Base-by-base conservation (phyloP, 1,140 invertebrate genomes). In the Chironomus striatipennis region DNA sequence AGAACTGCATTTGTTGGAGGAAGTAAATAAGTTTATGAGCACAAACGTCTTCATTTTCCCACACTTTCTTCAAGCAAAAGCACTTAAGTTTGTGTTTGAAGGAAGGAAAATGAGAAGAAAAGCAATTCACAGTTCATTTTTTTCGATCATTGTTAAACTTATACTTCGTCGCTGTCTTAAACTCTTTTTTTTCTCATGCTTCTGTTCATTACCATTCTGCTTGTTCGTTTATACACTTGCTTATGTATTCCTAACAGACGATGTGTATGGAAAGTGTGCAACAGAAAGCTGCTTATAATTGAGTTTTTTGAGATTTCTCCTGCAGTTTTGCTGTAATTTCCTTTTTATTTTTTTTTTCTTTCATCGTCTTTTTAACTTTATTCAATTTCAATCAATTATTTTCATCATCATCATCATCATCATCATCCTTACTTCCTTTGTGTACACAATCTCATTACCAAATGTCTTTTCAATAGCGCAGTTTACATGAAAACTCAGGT, bases 341-440 rank as follows among this genome's bases (percentile, higher is more conserved):
- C 47, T 57, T n/a, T 57, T n/a, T 12, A 12, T 15, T 57, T 34
- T 34, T n/a, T 57, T 10, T 34, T 57, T 12, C 15, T 57, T 15
- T 57, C 1, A 5, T 15, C 43, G 15, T 57, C 12, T 57, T 57
- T 57, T 12, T 57, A 34, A 57, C 47, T 57, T 57, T 57, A n/a
- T n/a, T 57, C 47, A 57, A 57, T 57, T 57, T 57, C 47, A 57
- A 57, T 57, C 47, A 57, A 57, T 57, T 57, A 57, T 57, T 57
- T 57, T 57, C 47, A 57, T 57, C 47, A 47, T 47, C 43, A 47
- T 47, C 43, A 47, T 47, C 43, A 47, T 47, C 15, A 8, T 43
- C n/a, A 34, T 34, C 24, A 34, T 34, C 24, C 24, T 34, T 34
- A 34, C 24, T 34, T 34, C 24, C 24, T 34, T 34, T 34, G 24